Conservation (phyloP, 2,797 vertebrate species). For the Telmatherina bonti region DNA sequence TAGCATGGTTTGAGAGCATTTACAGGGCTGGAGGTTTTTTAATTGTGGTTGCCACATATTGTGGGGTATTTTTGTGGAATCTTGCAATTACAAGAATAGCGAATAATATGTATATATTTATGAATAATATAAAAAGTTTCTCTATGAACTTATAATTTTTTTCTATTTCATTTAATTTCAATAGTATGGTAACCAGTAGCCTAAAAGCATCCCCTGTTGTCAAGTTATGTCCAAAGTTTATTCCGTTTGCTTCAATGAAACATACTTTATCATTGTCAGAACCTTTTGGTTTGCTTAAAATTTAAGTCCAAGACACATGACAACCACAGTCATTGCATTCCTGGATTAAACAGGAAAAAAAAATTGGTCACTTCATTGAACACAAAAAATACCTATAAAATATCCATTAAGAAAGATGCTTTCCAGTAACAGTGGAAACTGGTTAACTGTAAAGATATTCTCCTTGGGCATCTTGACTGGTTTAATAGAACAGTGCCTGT, state of each 20-base stretch:
- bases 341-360: not conserved
- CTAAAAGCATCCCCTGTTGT: too few relatives aligned
- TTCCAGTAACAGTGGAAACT: not conserved
- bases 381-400: not conserved
- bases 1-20: not conserved
- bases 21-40: not conserved
- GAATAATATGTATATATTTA: too few relatives aligned
- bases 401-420: constrained; percentile 7
- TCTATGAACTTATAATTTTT: too few relatives aligned
- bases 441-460: not conserved
- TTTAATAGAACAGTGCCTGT: constrained; percentile 33
- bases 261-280: too few relatives aligned
- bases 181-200: too few relatives aligned
- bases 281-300: too few relatives aligned
- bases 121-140: too few relatives aligned
- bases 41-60: not conserved
- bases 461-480: constrained; percentile 36
- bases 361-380: not conserved
- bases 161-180: too few relatives aligned
- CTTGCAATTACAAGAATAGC: not conserved
- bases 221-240: too few relatives aligned
- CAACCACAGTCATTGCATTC: not conserved
- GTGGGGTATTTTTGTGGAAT: not conserved
- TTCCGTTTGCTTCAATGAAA: too few relatives aligned
- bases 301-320: not conserved